Evolutionary conservation across 2,113 vertebrate genomes (phyloP).

Genomic region (Eleginops maclovinus): DNA sequence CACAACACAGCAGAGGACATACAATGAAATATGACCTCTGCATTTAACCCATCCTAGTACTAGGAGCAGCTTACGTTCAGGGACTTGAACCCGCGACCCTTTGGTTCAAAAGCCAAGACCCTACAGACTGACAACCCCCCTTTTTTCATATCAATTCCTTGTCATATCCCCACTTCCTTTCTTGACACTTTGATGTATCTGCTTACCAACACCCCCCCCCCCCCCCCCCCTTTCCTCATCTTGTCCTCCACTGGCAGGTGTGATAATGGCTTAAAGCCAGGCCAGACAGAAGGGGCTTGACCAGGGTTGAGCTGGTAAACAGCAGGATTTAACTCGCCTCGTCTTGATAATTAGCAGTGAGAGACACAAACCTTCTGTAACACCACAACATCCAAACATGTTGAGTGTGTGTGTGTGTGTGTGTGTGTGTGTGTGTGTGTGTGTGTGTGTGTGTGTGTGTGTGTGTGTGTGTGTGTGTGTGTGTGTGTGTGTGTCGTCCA

Average conservation of each 20-base stretch:
- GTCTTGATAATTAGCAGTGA: constrained; percentile 73
- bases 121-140: neutral
- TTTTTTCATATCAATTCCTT: neutral
- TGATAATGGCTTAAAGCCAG: constrained; percentile 59
- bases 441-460: neutral
- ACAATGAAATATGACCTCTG: no score
- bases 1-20: no score
- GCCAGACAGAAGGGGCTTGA: constrained; percentile 67
- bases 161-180: constrained; percentile 22
- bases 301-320: constrained; percentile 63
- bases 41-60: no score
- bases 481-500: neutral
- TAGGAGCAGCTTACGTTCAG: no score
- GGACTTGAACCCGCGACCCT: no score
- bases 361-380: constrained; percentile 44
- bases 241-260: constrained; percentile 50
- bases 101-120: no score
- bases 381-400: constrained; percentile 33
- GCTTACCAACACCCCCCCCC: neutral
- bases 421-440: neutral
- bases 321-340: constrained; percentile 67
- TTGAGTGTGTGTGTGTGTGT: constrained; percentile 4
- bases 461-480: constrained; percentile 7
- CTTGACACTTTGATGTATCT: constrained; percentile 54
- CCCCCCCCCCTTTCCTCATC: neutral